Conservation (phyloP, 1,140 invertebrate species). For the Sminthurinus signatus region DNA sequence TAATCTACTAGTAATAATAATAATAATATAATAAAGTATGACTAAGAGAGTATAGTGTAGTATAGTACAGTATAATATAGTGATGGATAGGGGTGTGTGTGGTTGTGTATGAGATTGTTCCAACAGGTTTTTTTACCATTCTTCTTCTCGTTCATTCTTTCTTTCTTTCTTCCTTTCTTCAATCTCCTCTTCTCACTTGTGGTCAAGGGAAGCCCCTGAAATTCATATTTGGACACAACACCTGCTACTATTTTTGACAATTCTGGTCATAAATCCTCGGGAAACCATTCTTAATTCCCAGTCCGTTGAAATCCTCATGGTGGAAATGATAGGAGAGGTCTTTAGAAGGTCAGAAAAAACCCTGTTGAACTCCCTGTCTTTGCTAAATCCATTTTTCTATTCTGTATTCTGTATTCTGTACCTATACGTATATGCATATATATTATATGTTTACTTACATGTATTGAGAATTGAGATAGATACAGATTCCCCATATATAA, state of each 20-base stretch:
- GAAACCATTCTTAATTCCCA: not conserved
- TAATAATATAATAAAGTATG: too few relatives aligned
- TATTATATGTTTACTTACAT: too few relatives aligned
- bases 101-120: conserved; percentile 16
- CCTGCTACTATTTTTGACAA: conserved; percentile 23
- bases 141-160: too few relatives aligned
- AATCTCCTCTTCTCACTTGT: too few relatives aligned
- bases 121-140: conserved; percentile 33
- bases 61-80: not conserved
- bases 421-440: too few relatives aligned
- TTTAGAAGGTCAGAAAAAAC: not conserved
- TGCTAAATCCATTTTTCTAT: not conserved
- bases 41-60: too few relatives aligned
- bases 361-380: too few relatives aligned
- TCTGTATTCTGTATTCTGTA: too few relatives aligned
- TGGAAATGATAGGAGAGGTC: not conserved
- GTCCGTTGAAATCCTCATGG: not conserved
- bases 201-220: conserved; percentile 29
- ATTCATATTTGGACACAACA: conserved; percentile 29
- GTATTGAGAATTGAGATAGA: too few relatives aligned
- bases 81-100: not conserved
- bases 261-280: conserved; percentile 12
- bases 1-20: too few relatives aligned
- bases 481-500: too few relatives aligned
- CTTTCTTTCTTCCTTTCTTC: too few relatives aligned